phyloP scores from a whole-genome alignment of 2,797 vertebrate genomes.

The Sebastes kiyomatsui region DNA sequence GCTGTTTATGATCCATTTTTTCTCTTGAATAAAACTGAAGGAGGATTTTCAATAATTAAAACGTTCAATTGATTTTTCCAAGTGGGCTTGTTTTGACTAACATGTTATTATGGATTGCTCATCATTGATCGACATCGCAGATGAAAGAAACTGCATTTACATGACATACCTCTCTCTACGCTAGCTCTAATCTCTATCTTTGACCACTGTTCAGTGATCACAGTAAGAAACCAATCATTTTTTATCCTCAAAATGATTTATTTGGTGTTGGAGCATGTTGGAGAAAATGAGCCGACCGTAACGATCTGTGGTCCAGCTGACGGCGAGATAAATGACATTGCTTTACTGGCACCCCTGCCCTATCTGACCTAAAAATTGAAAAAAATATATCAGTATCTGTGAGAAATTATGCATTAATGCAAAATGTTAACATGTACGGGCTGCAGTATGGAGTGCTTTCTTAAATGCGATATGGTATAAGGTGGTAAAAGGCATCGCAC shows the following conservation, averaged over 20 bases:
- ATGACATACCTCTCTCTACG: background rate
- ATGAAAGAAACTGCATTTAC: background rate
- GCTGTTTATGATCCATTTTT: background rate
- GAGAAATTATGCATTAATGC: background rate
- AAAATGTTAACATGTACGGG: background rate
- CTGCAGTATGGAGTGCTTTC: background rate
- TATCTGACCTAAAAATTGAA: background rate
- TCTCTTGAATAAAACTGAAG: background rate
- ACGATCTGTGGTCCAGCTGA: conserved; percentile 21
- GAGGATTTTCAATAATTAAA: background rate
- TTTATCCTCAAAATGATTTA: conserved; percentile 31
- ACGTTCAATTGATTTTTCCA: background rate
- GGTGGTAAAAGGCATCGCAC: background rate
- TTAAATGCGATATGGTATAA: background rate
- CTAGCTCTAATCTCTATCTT: background rate
- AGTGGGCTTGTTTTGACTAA: background rate
- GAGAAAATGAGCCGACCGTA: conserved; percentile 11
- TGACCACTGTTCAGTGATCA: background rate
- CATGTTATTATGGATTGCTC: background rate
- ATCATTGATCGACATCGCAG: background rate
- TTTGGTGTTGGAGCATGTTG: background rate
- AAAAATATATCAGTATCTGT: background rate
- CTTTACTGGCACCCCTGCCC: background rate
- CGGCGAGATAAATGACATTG: conserved; percentile 21
- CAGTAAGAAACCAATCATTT: background rate